Conservation (phyloP, 2,888 invertebrate genomes). For the Mesochorus sp. region DNA sequence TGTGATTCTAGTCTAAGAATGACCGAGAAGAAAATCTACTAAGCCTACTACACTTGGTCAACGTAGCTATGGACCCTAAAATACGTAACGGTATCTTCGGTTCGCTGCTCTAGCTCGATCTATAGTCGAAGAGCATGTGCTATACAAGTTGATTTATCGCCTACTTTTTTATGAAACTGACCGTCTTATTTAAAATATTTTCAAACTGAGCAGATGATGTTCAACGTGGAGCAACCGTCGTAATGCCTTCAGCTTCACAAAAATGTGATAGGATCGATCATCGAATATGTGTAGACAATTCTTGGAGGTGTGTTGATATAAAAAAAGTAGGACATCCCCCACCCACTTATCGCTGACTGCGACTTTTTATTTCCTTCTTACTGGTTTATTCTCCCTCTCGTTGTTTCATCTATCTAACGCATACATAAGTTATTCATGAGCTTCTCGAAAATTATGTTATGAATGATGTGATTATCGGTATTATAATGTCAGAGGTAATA, state of each 20-base stretch:
- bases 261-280: not conserved
- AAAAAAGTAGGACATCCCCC: slow-evolving; percentile 43
- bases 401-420: not conserved
- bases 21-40: slow-evolving; percentile 47
- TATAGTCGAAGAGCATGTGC: not conserved
- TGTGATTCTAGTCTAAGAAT: slow-evolving; percentile 18
- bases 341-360: not conserved
- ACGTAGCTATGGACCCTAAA: slow-evolving; percentile 35
- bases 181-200: not conserved
- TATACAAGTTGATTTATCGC: not conserved
- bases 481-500: not conserved
- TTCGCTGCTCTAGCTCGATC: not conserved
- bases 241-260: not conserved
- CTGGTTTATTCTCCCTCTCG: not conserved
- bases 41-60: not conserved
- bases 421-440: slow-evolving; percentile 11
- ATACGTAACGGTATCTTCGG: slow-evolving; percentile 55
- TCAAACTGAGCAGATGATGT: not conserved
- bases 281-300: not conserved
- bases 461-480: not conserved
- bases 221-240: not conserved
- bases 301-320: not conserved
- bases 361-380: not conserved
- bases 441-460: not conserved
- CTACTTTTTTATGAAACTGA: slow-evolving; percentile 9